These are phyloP conservation scores for Tanytarsus gracilentus DNA, from an alignment of 2,888 invertebrate species.

Conservation along the genomic window DNA sequence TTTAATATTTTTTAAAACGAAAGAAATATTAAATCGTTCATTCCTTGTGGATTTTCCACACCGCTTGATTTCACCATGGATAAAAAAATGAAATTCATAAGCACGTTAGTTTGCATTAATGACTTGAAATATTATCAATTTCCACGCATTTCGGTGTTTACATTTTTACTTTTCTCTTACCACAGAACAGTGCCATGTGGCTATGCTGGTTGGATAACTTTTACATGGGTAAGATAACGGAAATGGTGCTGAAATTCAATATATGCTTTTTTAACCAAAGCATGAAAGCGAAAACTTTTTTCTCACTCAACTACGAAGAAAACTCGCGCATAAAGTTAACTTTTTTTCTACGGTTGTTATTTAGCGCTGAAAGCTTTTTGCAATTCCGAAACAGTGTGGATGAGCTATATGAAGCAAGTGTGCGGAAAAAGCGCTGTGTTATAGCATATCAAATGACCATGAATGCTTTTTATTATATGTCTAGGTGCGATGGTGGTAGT, in stretches of 20 bases:
- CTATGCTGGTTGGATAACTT: not conserved
- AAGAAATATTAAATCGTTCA: too few species aligned
- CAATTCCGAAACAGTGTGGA: not conserved
- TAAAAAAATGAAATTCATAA: slow-evolving; percentile 11
- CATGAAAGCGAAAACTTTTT: slow-evolving; percentile 3
- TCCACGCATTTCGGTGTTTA: slow-evolving; percentile 17
- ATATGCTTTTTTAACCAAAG: not conserved
- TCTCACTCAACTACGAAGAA: not conserved
- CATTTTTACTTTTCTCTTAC: not conserved
- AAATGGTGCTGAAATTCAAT: not conserved
- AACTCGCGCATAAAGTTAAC: not conserved
- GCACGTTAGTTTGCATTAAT: slow-evolving; percentile 17
- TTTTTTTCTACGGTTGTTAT: too few species aligned
- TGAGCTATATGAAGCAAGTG: too few species aligned
- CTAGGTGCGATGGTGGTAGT: not conserved
- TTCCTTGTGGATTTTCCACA: too few species aligned
- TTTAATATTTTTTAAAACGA: too few species aligned
- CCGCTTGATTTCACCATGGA: too few species aligned
- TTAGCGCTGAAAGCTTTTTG: not conserved
- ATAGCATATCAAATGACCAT: slow-evolving; percentile 21
- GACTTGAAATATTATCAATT: slow-evolving; percentile 21
- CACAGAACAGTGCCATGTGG: not conserved
- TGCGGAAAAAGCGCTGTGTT: not conserved
- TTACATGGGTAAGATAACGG: not conserved
- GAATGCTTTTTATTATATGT: slow-evolving; percentile 16